phyloP scores from a whole-genome alignment of 92 coral and sea anemone species.

The Parazoanthus atlanticus region DNA sequence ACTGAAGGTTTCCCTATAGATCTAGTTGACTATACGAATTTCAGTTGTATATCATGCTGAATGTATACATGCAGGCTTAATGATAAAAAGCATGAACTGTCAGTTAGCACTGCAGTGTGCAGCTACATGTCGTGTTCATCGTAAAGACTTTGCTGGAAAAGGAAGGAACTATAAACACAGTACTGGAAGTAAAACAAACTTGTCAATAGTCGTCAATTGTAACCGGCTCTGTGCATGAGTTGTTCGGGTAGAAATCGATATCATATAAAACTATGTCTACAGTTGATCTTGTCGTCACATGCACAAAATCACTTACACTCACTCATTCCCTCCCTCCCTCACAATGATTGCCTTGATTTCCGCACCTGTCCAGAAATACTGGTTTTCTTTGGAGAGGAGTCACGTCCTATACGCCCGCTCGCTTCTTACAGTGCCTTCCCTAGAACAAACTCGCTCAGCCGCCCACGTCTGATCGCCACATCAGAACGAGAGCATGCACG shows the following conservation, averaged over 20 bases:
- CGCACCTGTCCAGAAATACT: constrained; percentile 40
- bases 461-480: constrained; percentile 11
- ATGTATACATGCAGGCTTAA: too few relatives aligned
- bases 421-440: not conserved
- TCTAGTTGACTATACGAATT: not conserved
- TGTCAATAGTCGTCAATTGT: not conserved
- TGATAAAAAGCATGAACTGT: not conserved
- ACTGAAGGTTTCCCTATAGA: too few relatives aligned
- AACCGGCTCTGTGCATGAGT: not conserved
- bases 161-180: not conserved
- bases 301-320: not conserved
- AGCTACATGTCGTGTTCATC: not conserved
- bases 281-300: not conserved
- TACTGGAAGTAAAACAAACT: not conserved
- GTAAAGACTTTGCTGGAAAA: not conserved
- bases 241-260: not conserved
- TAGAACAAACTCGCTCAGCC: not conserved
- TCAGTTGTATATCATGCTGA: not conserved
- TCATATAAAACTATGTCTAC: not conserved
- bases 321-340: constrained; percentile 8
- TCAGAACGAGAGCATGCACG: constrained; percentile 14
- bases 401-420: constrained; percentile 7
- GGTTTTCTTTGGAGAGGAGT: constrained; percentile 26
- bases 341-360: not conserved
- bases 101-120: not conserved